Conservation (phyloP, 2,113 vertebrate genomes). For the Nibea albiflora region DNA sequence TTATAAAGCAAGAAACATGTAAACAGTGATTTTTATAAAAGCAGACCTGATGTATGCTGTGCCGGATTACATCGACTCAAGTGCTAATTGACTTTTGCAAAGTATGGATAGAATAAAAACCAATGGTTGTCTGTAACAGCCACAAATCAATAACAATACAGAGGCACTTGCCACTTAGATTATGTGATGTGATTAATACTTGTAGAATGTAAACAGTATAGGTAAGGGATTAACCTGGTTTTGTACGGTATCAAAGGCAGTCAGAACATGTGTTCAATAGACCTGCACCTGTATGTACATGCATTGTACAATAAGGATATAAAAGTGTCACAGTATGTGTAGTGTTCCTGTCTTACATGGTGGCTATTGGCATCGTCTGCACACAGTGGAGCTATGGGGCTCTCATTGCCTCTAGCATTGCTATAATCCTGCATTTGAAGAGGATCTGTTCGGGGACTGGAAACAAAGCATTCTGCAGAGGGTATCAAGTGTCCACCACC, state of each 20-base stretch:
- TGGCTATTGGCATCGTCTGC: slow-evolving; percentile 69
- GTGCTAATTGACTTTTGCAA: neutral
- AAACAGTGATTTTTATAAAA: neutral
- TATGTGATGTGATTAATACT: neutral
- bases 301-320: slow-evolving; percentile 16
- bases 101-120: neutral
- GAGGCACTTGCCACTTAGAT: neutral
- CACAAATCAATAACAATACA: neutral
- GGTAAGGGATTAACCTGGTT: neutral
- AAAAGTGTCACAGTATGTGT: slow-evolving; percentile 43
- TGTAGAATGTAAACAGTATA: slow-evolving; percentile 4
- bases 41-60: neutral
- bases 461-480: slow-evolving; percentile 71
- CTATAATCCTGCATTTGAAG: slow-evolving; percentile 81
- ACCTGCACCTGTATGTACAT: slow-evolving; percentile 15
- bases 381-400: slow-evolving; percentile 69
- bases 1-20: neutral
- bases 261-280: neutral
- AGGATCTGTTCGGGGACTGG: slow-evolving; percentile 68
- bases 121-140: neutral
- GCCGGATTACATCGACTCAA: neutral
- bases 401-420: slow-evolving; percentile 67
- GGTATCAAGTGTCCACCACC: slow-evolving; percentile 72
- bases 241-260: neutral
- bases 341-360: slow-evolving; percentile 52